phyloP scores from a whole-genome alignment of 2,113 vertebrate species.

The Spea bombifrons region DNA sequence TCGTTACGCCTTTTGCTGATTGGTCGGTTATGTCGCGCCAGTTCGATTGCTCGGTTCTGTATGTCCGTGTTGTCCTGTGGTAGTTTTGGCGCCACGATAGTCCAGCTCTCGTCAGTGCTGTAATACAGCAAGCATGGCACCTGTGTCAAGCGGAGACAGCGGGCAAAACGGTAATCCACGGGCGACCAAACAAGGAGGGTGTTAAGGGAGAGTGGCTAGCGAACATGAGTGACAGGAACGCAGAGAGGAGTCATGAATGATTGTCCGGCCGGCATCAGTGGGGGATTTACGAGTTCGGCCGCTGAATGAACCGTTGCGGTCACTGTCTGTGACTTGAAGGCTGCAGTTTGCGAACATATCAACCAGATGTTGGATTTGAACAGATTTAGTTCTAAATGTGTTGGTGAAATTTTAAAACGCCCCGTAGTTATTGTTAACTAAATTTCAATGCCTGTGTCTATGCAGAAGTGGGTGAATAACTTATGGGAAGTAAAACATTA shows the following conservation, averaged over 20 bases:
- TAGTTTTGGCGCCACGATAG: constrained; percentile 28
- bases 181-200: not conserved
- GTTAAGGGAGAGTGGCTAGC: not conserved
- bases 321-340: no score
- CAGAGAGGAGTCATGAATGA: not conserved
- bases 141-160: constrained; percentile 12
- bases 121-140: not conserved
- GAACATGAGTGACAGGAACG: not conserved
- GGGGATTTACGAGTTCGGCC: no score
- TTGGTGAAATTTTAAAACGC: no score
- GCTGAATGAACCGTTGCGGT: no score
- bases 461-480: no score
- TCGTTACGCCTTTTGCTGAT: not conserved
- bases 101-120: not conserved
- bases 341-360: no score
- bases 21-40: constrained; percentile 20
- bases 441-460: no score
- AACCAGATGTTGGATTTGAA: no score
- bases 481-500: no score
- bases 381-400: no score
- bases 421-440: no score
- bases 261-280: not conserved
- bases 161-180: constrained; percentile 25
- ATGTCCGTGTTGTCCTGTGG: not conserved
- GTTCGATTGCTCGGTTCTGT: constrained; percentile 24